These are phyloP conservation scores for Acromyrmex heyeri DNA, from an alignment of 1,140 invertebrate species.

Conservation along the genomic window DNA sequence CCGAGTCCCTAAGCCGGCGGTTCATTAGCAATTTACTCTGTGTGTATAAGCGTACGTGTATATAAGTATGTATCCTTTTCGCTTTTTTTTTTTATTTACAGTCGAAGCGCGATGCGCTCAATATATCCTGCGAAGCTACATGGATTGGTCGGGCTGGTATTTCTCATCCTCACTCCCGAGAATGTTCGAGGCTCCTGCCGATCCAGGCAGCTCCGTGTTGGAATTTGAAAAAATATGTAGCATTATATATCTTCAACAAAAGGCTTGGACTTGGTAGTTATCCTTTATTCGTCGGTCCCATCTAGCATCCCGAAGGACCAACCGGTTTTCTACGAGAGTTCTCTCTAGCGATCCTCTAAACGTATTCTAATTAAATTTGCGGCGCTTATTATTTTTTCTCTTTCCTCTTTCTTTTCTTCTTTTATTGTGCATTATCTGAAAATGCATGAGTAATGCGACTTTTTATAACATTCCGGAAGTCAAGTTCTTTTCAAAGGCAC, in stretches of 20 bases:
- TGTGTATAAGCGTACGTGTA: slow-evolving; percentile 43
- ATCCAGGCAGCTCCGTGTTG: not conserved
- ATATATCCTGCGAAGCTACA: slow-evolving; percentile 39
- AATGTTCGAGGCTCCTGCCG: not conserved
- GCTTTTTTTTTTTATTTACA: not conserved
- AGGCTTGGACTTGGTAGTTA: slow-evolving; percentile 9
- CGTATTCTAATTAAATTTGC: slow-evolving; percentile 1
- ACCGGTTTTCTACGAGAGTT: not conserved
- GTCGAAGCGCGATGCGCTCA: not conserved
- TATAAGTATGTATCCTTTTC: slow-evolving; percentile 30
- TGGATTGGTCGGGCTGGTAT: not conserved
- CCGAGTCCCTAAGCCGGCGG: slow-evolving; percentile 23
- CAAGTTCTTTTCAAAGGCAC: slow-evolving; percentile 65
- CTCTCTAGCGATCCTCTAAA: slow-evolving; percentile 20
- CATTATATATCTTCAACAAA: slow-evolving; percentile 40
- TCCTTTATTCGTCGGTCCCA: not conserved
- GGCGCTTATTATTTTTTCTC: not conserved
- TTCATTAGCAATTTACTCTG: slow-evolving; percentile 45
- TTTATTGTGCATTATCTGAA: not conserved
- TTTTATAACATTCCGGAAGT: slow-evolving; percentile 50
- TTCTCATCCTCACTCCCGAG: no score
- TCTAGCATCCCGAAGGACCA: not conserved
- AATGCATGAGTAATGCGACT: slow-evolving; percentile 20
- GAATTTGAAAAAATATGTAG: slow-evolving; percentile 69
- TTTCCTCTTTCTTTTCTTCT: slow-evolving; percentile 2